Evolutionary conservation across 92 coral and sea anemone species (phyloP).

Genomic region (Parazoanthus darwini): DNA sequence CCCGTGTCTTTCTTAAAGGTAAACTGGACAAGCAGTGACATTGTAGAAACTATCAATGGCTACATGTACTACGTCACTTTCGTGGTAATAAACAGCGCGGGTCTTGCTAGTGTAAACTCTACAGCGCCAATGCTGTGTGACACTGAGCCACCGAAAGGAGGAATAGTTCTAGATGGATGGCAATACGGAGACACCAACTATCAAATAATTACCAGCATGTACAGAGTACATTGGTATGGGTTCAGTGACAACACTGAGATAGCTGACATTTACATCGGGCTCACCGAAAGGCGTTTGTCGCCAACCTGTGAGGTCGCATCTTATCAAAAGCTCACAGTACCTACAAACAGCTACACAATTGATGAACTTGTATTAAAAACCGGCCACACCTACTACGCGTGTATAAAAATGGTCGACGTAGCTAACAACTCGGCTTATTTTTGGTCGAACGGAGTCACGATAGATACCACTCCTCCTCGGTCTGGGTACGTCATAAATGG

Average conservation of each 20-base stretch:
- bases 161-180: slow-evolving; percentile 92
- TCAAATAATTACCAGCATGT: slow-evolving; percentile 74
- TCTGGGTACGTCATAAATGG: slow-evolving; percentile 85
- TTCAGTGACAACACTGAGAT: slow-evolving; percentile 78
- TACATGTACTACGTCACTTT: slow-evolving; percentile 82
- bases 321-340: slow-evolving; percentile 55
- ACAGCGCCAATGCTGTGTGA: slow-evolving; percentile 82
- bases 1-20: slow-evolving; percentile 59
- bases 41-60: slow-evolving; percentile 56
- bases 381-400: slow-evolving; percentile 75
- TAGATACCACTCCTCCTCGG: slow-evolving; percentile 82
- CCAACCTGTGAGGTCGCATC: slow-evolving; percentile 66
- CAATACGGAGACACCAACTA: slow-evolving; percentile 75
- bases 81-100: slow-evolving; percentile 80
- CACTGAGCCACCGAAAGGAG: slow-evolving; percentile 72
- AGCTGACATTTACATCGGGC: slow-evolving; percentile 67
- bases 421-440: slow-evolving; percentile 78
- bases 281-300: slow-evolving; percentile 59
- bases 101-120: slow-evolving; percentile 65
- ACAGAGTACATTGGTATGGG: slow-evolving; percentile 93
- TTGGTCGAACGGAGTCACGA: slow-evolving; percentile 75
- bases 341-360: slow-evolving; percentile 62
- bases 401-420: slow-evolving; percentile 72
- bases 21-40: slow-evolving; percentile 78
- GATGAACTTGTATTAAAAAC: slow-evolving; percentile 71